Evolutionary conservation across 2,888 invertebrate species (phyloP).

Genomic region (Drosophila ustulata): DNA sequence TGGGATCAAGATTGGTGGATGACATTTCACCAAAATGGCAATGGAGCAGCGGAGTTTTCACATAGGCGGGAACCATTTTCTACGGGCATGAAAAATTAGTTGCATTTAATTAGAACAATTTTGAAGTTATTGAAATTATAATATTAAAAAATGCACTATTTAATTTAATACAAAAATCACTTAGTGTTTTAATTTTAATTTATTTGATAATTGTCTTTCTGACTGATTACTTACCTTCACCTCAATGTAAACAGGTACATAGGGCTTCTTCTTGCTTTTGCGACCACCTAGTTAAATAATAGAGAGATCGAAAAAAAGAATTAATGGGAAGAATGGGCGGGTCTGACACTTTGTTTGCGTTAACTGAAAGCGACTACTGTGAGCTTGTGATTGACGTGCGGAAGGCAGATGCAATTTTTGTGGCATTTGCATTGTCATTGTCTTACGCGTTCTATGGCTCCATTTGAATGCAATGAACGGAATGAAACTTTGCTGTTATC

Average conservation of each 20-base stretch:
- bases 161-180: too few species aligned
- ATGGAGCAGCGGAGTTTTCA: conserved; percentile 90
- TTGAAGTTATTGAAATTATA: too few species aligned
- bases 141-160: too few species aligned
- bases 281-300: conserved; percentile 35
- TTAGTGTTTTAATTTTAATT: too few species aligned
- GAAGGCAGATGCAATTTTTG: conserved; percentile 43
- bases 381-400: conserved; percentile 63
- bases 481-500: conserved; percentile 68
- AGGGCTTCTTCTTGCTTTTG: conserved; percentile 78
- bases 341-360: conserved; percentile 25
- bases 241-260: conserved; percentile 81
- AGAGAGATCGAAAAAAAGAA: conserved; percentile 18
- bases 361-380: conserved; percentile 51
- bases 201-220: too few species aligned
- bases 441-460: conserved; percentile 42
- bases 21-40: conserved; percentile 89
- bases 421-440: conserved; percentile 65
- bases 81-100: conserved; percentile 70
- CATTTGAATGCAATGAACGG: conserved; percentile 80
- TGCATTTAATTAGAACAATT: too few species aligned
- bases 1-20: conserved; percentile 85
- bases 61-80: conserved; percentile 89
- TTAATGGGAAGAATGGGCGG: conserved; percentile 48
- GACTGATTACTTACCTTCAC: conserved; percentile 79